Conservation (phyloP, 2,888 invertebrate species). For the Brachyopa scutellaris region DNA sequence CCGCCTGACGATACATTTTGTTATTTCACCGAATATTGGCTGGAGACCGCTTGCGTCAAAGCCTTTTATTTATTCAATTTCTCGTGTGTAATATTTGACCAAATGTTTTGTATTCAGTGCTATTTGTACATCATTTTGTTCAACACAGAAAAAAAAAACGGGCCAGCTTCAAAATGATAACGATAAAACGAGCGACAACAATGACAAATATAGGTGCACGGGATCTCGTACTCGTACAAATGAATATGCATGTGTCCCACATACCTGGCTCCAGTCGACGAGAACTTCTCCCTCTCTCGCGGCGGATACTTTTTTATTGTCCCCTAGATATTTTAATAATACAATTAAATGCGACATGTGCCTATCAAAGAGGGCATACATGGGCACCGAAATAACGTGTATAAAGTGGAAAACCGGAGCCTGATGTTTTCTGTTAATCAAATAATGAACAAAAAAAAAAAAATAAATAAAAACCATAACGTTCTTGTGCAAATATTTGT, state of each 20-base stretch:
- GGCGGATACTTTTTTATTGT: slow-evolving; percentile 68
- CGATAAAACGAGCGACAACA: slow-evolving; percentile 52
- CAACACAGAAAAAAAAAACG: slow-evolving; percentile 27
- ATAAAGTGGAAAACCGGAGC: slow-evolving; percentile 38
- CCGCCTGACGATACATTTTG: background rate
- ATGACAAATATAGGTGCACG: slow-evolving; percentile 61
- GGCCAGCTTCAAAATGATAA: slow-evolving; percentile 63
- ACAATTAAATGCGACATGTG: slow-evolving; percentile 72
- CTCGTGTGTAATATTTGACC: slow-evolving; percentile 60
- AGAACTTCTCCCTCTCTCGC: slow-evolving; percentile 28
- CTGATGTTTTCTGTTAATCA: slow-evolving; percentile 61
- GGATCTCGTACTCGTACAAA: slow-evolving; percentile 58
- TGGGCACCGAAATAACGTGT: slow-evolving; percentile 47
- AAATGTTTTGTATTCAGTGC: slow-evolving; percentile 59
- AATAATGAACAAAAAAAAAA: slow-evolving; percentile 74
- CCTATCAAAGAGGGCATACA: slow-evolving; percentile 67
- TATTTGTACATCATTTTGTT: slow-evolving; percentile 63
- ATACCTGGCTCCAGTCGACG: slow-evolving; percentile 49
- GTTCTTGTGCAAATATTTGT: slow-evolving; percentile 80
- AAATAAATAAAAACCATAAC: slow-evolving; percentile 59
- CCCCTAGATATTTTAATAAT: slow-evolving; percentile 69
- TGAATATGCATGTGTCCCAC: slow-evolving; percentile 71
- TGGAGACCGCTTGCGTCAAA: too few species aligned
- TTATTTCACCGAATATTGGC: background rate
- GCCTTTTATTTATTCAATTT: too few species aligned